Evolutionary conservation across 2,888 invertebrate genomes (phyloP), one percentile per base, ranked within the genome.

Genomic region (Drosophila multiciliata): DNA sequence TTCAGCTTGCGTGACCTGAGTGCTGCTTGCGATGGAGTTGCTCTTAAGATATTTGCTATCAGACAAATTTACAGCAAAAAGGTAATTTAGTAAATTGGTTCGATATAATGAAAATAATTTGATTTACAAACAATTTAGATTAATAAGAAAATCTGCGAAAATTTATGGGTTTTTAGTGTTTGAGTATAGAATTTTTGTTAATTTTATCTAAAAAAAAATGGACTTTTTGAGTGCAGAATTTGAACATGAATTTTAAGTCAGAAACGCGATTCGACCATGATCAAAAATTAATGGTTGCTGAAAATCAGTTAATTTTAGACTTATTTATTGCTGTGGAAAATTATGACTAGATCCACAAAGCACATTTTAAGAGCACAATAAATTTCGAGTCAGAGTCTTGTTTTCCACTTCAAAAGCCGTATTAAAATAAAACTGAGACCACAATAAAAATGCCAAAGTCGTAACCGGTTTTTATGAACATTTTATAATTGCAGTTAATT

Each of bases 41-140:
- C 33, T 17, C 60, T 33, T 73, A 49, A 61, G 49, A 63, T 32
- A 26, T 20, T 64, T 60, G 52, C 50, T 45, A 64, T 61, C 64
- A 38, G 57, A n/a, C 3, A 4, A n/a, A 55, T 55, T 38, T 26
- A 8, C 17, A 23, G 61, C 12, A 40, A 40, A 38, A 32, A 23
- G 20, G 3, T 12, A 33, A 12, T 52, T 38, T 38, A 3, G 26
- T 20, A 33, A 11, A 33, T 33, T 38, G n/a, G n/a, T n/a, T 38
- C 55, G 29, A 26, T 29, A 12, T 1, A 17, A 12, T 29, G 26
- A 29, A 38, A 55, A 38, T 55, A 29, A 29, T 55, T 55, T 55
- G 26, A n/a, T n/a, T 55, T 29, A 6, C 7, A n/a, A 26, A 36
- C 26, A 15, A 38, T 55, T 55, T n/a, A 55, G 55, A 55, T 55